Base-by-base conservation (phyloP, 2,797 vertebrate genomes). In the Pempheris klunzingeri region DNA sequence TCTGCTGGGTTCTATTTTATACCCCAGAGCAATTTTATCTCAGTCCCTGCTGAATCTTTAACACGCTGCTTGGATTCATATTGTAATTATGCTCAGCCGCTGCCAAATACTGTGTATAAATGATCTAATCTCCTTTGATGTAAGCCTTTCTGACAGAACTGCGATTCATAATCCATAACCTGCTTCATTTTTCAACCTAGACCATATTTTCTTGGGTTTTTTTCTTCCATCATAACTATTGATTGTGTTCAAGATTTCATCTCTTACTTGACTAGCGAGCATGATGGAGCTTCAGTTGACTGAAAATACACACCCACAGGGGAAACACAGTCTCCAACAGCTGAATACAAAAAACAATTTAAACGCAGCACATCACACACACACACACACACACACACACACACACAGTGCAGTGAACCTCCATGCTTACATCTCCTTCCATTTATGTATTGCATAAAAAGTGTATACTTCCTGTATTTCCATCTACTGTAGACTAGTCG, bases 211-310 rank as follows among this genome's bases (percentile, higher is more conserved):
- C 14, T 47, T 4, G 30, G 30, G 6, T 32, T 52, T 32, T 59
- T 32, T 64, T 54, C 30, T 77, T 49, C 50, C 69, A 67, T 73
- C 38, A 53, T 69, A 38, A 69, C 58, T 75, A 79, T 84, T 63
- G 83, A 89, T 72, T 82, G 58, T 55, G 49, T 72, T 78, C 24
- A 41, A 74, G 46, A 74, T 82, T 76, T 82, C 57, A 81, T 85
- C 47, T 55, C 28, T 72, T 20, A 60, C 67, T 72, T 78, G 63
- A 52, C 44, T 43, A n/a, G 71, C 1, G 6, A 55, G 55, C 13
- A 3, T 58, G 59, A 71, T 65, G 65, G 30, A 53, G 68, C 71
- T 74, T 60, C 32, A 72, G 39, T 24, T 84, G 61, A 72, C 76
- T 78, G 64, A 44, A 71, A 79, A 70, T 44, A 77, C 34, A 74